Evolutionary conservation across 2,888 invertebrate genomes (phyloP).

Genomic region (Nomada ruficornis): DNA sequence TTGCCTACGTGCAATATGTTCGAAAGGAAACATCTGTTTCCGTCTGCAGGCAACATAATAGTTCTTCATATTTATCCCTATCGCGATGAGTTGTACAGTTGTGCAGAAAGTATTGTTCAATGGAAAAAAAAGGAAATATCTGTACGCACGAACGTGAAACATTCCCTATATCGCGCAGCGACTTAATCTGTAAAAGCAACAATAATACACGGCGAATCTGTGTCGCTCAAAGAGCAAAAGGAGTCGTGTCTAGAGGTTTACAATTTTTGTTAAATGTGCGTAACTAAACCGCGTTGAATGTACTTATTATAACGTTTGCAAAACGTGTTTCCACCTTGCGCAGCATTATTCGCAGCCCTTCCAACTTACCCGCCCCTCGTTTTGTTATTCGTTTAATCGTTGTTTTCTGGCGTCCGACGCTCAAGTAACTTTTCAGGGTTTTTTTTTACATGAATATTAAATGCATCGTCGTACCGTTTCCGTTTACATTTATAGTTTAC

Average conservation of each 20-base stretch:
- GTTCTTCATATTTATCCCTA: background rate
- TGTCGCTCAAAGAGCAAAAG: background rate
- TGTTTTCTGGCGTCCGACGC: constrained; percentile 12
- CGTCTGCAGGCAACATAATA: background rate
- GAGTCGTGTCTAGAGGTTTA: constrained; percentile 13
- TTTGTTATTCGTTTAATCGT: constrained; percentile 1
- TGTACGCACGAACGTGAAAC: constrained; percentile 58
- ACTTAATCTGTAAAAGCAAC: constrained; percentile 49
- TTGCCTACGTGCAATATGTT: background rate
- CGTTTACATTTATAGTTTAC: constrained; percentile 36
- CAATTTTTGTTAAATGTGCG: constrained; percentile 20
- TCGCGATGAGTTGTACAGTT: constrained; percentile 1
- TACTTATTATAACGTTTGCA: constrained; percentile 52
- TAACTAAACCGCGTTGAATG: constrained; percentile 34
- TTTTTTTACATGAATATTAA: constrained; percentile 22
- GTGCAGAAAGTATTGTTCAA: constrained; percentile 30
- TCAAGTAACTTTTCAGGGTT: constrained; percentile 27
- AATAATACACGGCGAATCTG: too few species aligned
- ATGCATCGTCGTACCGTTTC: constrained; percentile 5
- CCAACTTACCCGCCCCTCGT: background rate
- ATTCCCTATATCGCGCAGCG: constrained; percentile 66
- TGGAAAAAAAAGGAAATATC: background rate
- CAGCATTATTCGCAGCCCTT: constrained; percentile 9
- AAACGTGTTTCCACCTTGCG: constrained; percentile 17
- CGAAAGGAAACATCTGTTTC: background rate